Percentiles rank a stretch among this genome's conserved stretches.
Conservation (phyloP, 2,888 invertebrate genomes). For the Apotomis betuletana region DNA sequence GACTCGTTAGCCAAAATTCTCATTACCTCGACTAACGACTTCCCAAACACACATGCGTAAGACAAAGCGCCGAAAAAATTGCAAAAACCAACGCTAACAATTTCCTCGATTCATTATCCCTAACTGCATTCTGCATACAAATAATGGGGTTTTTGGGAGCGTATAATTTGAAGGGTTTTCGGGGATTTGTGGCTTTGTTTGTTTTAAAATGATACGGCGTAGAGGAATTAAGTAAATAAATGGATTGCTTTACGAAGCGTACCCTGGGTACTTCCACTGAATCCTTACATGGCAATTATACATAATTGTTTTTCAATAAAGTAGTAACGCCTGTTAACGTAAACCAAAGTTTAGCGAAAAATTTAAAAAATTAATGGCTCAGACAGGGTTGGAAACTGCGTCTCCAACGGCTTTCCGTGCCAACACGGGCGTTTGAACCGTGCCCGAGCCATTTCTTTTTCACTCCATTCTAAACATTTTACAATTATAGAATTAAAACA, state of each 20-base stretch:
- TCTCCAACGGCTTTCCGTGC: no score
- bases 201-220: slow-evolving; percentile 21
- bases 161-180: slow-evolving; percentile 47
- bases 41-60: slow-evolving; percentile 70
- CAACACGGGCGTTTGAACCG: no score
- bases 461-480: no score
- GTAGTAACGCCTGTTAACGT: no score
- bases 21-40: slow-evolving; percentile 76
- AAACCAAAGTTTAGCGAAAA: no score
- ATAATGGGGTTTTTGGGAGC: slow-evolving; percentile 33
- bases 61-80: slow-evolving; percentile 76
- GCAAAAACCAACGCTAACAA: slow-evolving; percentile 71
- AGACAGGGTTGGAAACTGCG: no score
- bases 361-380: no score
- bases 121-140: slow-evolving; percentile 48
- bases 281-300: no score
- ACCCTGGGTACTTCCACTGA: no score
- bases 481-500: no score
- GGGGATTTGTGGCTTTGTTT: slow-evolving; percentile 36
- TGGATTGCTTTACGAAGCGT: neutral
- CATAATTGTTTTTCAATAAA: no score
- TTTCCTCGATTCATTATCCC: slow-evolving; percentile 72
- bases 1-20: slow-evolving; percentile 51
- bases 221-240: slow-evolving; percentile 2
- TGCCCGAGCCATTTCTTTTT: no score